Conservation (phyloP, 2,797 vertebrate species). For the Myioborus miniatus region DNA sequence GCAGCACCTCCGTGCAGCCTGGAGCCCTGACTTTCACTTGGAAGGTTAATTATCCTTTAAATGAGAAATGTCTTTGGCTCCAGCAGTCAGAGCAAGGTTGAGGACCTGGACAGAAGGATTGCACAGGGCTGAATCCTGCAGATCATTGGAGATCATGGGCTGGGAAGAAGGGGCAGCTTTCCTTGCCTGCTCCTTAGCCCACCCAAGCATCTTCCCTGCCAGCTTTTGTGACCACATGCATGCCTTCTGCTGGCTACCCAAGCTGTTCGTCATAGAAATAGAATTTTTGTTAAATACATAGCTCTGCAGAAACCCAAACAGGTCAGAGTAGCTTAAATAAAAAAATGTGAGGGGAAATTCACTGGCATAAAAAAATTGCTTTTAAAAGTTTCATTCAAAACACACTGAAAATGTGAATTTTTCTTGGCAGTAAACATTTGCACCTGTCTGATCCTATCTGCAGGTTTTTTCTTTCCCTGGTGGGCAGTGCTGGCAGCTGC, state of each 20-base stretch:
- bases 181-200: background rate
- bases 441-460: background rate
- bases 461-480: background rate
- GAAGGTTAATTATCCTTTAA: background rate
- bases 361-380: background rate
- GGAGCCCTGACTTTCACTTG: background rate
- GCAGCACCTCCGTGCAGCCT: background rate
- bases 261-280: background rate
- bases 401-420: background rate
- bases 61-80: background rate
- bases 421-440: background rate
- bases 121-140: background rate
- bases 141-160: background rate
- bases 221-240: background rate
- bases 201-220: background rate
- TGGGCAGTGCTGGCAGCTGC: background rate
- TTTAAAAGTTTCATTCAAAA: background rate
- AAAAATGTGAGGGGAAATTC: background rate
- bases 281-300: background rate
- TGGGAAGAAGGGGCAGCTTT: background rate
- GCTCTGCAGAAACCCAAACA: background rate
- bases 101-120: background rate
- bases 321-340: background rate
- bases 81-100: background rate
- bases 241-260: accelerated